A percentile compares a stretch with the other conserved stretches of the same genome.
These are phyloP conservation scores for Leucosticte australis DNA, from an alignment of 2,113 vertebrate genomes.

Conservation along the genomic window DNA sequence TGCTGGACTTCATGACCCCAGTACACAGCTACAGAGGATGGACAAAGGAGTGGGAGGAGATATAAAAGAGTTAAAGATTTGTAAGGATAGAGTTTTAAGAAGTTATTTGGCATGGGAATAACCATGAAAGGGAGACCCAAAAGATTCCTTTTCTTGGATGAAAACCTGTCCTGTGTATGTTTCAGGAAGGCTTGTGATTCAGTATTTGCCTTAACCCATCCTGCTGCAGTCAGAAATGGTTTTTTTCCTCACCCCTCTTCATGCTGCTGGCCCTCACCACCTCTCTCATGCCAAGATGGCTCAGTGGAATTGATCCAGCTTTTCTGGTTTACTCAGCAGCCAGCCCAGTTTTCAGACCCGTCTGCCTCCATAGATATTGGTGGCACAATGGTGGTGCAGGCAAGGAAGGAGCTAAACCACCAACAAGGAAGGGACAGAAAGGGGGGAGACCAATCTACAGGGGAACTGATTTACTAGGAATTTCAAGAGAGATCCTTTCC, in stretches of 20 bases:
- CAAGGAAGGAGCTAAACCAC: neutral
- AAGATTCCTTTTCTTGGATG: neutral
- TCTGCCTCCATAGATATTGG: neutral
- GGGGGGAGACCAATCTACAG: neutral
- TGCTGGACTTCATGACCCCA: conserved; percentile 26
- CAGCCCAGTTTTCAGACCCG: neutral
- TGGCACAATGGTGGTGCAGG: neutral
- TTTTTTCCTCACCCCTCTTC: neutral
- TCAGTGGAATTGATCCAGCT: neutral
- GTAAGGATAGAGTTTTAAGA: neutral
- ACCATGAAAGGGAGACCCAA: neutral
- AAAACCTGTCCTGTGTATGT: neutral
- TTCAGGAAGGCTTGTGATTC: neutral
- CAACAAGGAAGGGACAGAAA: neutral
- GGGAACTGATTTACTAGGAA: neutral
- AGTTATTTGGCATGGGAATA: neutral
- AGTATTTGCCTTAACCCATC: neutral
- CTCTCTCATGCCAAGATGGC: neutral
- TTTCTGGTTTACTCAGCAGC: neutral
- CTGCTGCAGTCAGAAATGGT: neutral
- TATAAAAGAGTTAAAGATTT: neutral
- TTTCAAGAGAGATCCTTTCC: neutral
- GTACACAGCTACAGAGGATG: neutral
- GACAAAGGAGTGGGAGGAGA: neutral
- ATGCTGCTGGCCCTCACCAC: neutral